Evolutionary conservation across 2,888 invertebrate genomes (phyloP).

Genomic region (Amphipoea lucens): DNA sequence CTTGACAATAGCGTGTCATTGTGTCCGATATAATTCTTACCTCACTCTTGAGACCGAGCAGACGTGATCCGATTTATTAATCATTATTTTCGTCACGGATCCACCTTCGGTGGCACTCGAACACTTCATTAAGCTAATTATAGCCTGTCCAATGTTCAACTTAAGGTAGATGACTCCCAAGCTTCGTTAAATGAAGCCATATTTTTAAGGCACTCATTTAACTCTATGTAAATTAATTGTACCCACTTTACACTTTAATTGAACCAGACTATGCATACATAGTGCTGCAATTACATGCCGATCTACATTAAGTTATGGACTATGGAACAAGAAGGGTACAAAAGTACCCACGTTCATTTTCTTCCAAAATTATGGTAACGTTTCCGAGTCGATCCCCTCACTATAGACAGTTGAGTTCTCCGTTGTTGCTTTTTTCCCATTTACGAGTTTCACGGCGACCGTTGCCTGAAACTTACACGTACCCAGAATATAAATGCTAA

Average conservation of each 20-base stretch:
- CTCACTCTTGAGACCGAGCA: conserved; percentile 79
- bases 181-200: conserved; percentile 45
- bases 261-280: conserved; percentile 42
- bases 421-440: conserved; percentile 91
- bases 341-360: conserved; percentile 21
- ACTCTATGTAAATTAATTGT: conserved; percentile 51
- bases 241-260: conserved; percentile 58
- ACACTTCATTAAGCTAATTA: conserved; percentile 62
- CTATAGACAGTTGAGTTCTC: conserved; percentile 88
- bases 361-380: conserved; percentile 63
- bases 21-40: conserved; percentile 83
- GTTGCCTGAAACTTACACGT: conserved; percentile 91
- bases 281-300: conserved; percentile 34
- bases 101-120: conserved; percentile 69
- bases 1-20: conserved; percentile 80
- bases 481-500: conserved; percentile 90
- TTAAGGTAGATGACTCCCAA: conserved; percentile 44
- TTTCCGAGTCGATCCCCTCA: conserved; percentile 79
- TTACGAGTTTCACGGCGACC: conserved; percentile 91
- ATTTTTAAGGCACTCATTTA: conserved; percentile 48
- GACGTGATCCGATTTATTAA: conserved; percentile 85
- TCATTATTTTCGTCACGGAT: conserved; percentile 70
- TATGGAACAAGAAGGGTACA: not conserved
- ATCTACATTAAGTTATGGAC: conserved; percentile 36
- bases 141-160: conserved; percentile 42